Base-by-base conservation (phyloP, 2,113 vertebrate species). In the Camarhynchus parvulus region DNA sequence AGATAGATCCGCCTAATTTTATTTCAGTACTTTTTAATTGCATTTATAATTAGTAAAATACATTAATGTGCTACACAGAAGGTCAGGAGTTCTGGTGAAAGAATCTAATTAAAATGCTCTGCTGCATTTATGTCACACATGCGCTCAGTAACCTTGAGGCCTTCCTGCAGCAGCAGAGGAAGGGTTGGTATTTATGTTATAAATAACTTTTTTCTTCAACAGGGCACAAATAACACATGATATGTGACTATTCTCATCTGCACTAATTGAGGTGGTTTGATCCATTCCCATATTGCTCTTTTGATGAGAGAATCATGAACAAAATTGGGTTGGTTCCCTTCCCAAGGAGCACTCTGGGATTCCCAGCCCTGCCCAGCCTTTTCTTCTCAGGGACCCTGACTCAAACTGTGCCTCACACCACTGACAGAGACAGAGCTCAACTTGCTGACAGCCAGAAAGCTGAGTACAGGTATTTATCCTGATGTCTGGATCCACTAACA, bases 41-140 rank as follows among this genome's bases (percentile, higher is more conserved):
- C 98, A 98, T 98, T 98, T 98, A 98, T 98, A 98, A 98, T 98
- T 98, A 98, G 97, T 95, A 97, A 98, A 98, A 98, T 97, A 97
- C 97, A 97, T 98, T 98, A 98, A 98, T 97, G 97, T 95, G 94
- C 95, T 94, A 95, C 92, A 93, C 84, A 96, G 97, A 98, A 97
- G 97, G 98, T 98, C 97, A 98, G 97, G 91, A 97, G 97, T 97
- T 97, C 94, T 97, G 94, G 95, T 95, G 90, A 97, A 97, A 90
- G 96, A 83, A 97, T 96, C 96, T 97, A 95, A 98, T 97, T 97
- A 97, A 96, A 97, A 97, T 81, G 93, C 85, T 96, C 96, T 86
- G 74, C 69, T 96, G 96, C 90, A 68, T 96, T 94, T 96, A 86
- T 90, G 89, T 92, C 97, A 94, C 93, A 94, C 89, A 83, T 66